phyloP scores from a whole-genome alignment of 1,140 invertebrate species.

The Sweltsa coloradensis region DNA sequence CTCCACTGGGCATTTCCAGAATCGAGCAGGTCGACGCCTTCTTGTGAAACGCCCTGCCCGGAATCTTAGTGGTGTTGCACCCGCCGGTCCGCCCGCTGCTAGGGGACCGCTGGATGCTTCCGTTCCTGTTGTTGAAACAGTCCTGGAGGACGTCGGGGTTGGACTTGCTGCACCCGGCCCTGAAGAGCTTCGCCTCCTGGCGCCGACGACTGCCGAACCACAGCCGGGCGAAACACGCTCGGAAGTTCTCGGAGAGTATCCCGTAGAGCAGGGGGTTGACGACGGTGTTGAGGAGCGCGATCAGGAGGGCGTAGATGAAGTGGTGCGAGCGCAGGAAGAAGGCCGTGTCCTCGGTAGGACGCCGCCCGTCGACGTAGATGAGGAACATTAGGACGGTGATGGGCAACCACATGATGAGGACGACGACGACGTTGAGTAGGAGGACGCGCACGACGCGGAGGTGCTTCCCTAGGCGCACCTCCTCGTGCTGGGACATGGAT shows the following conservation, averaged over 20 bases:
- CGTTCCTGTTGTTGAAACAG: not conserved
- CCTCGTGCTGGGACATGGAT: conserved; percentile 37
- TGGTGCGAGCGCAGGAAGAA: conserved; percentile 37
- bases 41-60: not conserved
- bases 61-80: not conserved
- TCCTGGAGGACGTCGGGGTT: not conserved
- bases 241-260: conserved; percentile 62
- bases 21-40: conserved; percentile 2
- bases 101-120: not conserved
- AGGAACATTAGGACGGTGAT: conserved; percentile 41
- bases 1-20: not conserved
- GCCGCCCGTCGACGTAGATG: conserved; percentile 41
- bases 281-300: conserved; percentile 55
- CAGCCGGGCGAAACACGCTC: conserved; percentile 37
- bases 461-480: conserved; percentile 38
- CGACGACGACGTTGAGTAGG: conserved; percentile 40
- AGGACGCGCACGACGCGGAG: conserved; percentile 39
- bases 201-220: conserved; percentile 19
- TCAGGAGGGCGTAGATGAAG: conserved; percentile 40
- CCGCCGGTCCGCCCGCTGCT: conserved; percentile 4
- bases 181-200: not conserved
- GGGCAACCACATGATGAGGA: conserved; percentile 45
- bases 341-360: conserved; percentile 33
- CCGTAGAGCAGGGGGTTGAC: conserved; percentile 71
- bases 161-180: not conserved